Evolutionary conservation across 2,888 invertebrate genomes (phyloP), one percentile per base, ranked within the genome.

Genomic region (Drosophila austrosaltans): DNA sequence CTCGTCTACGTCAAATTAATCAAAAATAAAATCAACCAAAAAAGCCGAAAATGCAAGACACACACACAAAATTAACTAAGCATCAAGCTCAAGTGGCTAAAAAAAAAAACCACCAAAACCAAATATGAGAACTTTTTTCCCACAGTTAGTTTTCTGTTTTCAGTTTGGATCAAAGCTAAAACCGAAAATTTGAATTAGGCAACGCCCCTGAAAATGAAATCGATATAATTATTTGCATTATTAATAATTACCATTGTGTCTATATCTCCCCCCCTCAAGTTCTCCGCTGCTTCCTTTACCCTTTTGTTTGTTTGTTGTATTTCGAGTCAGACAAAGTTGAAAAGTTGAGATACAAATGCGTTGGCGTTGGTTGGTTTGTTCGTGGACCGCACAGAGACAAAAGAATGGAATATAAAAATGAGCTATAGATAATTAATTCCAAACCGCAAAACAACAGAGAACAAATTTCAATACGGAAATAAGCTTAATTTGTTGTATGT

Each of bases 241-340:
- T 84, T 84, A 89, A 84, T 89, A 84, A 84, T 89, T 89, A 84
- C 82, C 82, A 87, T 87, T 83, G 89, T 84, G 75, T 87, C 63
- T 81, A 69, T 56, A 20, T 4, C 8, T 10, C 20, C 44, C 20
- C 44, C 25, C 48, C 12, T 10, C 4, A 8, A 10, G 0, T 10
- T 3, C 2, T 1, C 22, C 22, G 12, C 12, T 25, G 3, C 25
- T 2, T 25, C 25, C 22, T 25, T 16, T 10, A 10, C 22, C 22
- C 48, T 4, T 48, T 48, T 48, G 48, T 25, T 30, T 30, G 30
- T 30, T 28, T 25, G 48, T 25, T 44, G 42, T 16, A 4, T 69
- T 74, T 66, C 30, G 68, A 70, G 53, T 32, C 75, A 36, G 16
- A 16, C 53, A 67, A 57, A 53, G 74, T 64, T 62, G 32, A 64